Conservation (phyloP, 2,797 vertebrate genomes). For the Sebastes diaconus region DNA sequence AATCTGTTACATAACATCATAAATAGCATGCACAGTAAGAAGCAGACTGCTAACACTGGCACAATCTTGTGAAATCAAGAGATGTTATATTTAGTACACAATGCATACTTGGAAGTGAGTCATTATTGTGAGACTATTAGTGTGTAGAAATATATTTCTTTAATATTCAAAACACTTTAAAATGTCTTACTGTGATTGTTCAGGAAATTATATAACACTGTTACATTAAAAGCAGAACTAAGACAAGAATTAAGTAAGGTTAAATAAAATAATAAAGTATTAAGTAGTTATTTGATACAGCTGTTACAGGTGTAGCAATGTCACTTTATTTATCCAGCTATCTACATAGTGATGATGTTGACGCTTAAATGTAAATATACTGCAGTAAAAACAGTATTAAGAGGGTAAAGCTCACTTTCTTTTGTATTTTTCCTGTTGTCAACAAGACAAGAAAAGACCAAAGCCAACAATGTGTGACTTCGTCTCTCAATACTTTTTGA, state of each 20-base stretch:
- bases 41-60: slow-evolving; percentile 17
- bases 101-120: not conserved
- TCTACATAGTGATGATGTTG: not conserved
- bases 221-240: not conserved
- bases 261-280: not conserved
- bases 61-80: slow-evolving; percentile 26
- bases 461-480: not conserved
- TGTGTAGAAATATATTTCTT: not conserved
- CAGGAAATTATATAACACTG: not conserved
- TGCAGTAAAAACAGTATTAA: not conserved
- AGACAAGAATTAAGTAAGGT: not conserved
- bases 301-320: not conserved
- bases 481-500: not conserved
- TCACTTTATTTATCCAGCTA: not conserved
- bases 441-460: not conserved
- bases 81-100: slow-evolving; percentile 8
- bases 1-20: slow-evolving; percentile 67
- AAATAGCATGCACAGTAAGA: slow-evolving; percentile 23
- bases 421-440: not conserved
- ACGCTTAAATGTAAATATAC: not conserved
- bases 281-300: slow-evolving; percentile 16
- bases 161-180: not conserved
- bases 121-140: slow-evolving; percentile 5
- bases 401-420: not conserved
- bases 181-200: not conserved